Base-by-base conservation (phyloP, 2,888 invertebrate genomes). In the Choreutis nemorana region DNA sequence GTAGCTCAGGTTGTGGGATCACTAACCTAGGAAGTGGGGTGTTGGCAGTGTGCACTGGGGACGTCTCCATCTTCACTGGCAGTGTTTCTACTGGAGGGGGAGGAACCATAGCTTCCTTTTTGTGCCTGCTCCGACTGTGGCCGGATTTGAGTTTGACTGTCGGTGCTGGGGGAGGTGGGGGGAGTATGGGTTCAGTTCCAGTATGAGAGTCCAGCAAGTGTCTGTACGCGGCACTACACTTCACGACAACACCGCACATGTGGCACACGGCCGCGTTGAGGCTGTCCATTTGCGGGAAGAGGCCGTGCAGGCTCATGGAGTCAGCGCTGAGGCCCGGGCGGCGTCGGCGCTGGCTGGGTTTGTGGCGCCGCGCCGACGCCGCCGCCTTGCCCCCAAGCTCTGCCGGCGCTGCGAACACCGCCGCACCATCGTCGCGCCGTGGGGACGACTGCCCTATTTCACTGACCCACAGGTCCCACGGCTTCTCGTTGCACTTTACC, bases 251-350 rank as follows among this genome's bases (percentile, higher is more conserved):
- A 41, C 85, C 86, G 62, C 91, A 91, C 59, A 86, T 81, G 63
- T 88, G 87, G 66, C 91, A 91, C 44, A 90, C 84, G 35, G 90
- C 89, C 36, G 89, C 85, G 56, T 86, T 86, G 46, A 91, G 84
- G 37, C 84, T 81, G 66, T 91, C 90, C 64, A 85, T 83, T 50
- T 89, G 88, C 13, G 91, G 91, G 50, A 88, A 88, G 48, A 88
- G 81, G 26, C 90, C 90, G 63, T 87, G 91, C 32, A 90, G 82
- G 43, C 83, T 83, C 84, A 90, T 90, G 59, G 86, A 86, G 65
- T 83, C 67, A 39, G 62, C 56, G 48, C 81, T 77, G 39, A 83
- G 73, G 35, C 80, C 64, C n/a, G 72, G 56, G 37, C 75, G 73
- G 13, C 72, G 65, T 32, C 50, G 46, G 29, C 67, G 58, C 41